A percentile compares a stretch with the other conserved stretches of the same genome.
Evolutionary conservation across 30 jellyfish, hydroid and myxozoan species (phyloP).

Genomic region (Chironex yamaguchii): DNA sequence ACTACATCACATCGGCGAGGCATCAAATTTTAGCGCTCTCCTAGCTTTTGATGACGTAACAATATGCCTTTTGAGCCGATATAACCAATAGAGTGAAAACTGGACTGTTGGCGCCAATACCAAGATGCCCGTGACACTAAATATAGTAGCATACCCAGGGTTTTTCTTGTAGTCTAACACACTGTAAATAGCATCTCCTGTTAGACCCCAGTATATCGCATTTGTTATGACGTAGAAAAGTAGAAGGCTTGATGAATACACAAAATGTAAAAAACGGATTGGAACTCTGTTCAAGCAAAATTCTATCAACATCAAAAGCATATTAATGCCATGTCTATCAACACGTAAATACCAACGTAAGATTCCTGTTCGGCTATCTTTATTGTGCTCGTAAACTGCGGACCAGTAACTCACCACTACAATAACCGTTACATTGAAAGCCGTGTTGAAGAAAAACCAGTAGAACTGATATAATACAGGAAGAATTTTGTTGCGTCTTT

Average conservation of each 20-base stretch:
- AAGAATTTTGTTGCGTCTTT: neutral
- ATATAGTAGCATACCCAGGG: conserved; percentile 62
- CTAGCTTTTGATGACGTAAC: neutral
- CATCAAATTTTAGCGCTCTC: neutral
- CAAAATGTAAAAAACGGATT: conserved; percentile 68
- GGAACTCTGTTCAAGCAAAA: conserved; percentile 68
- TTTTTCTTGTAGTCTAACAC: conserved; percentile 56
- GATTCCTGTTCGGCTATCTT: neutral
- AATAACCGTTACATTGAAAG: conserved; percentile 39
- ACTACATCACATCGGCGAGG: neutral
- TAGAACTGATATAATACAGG: neutral
- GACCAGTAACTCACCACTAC: conserved; percentile 76
- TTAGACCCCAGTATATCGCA: conserved; percentile 60
- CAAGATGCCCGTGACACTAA: conserved; percentile 35
- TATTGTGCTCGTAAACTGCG: conserved; percentile 20
- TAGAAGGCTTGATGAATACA: conserved; percentile 57
- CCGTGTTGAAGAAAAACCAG: conserved; percentile 77
- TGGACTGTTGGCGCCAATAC: conserved; percentile 42
- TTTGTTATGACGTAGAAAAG: conserved; percentile 48
- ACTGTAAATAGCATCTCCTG: conserved; percentile 50
- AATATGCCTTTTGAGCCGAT: neutral
- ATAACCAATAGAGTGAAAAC: conserved; percentile 12
- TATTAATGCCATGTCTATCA: conserved; percentile 86
- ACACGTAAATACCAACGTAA: conserved; percentile 11
- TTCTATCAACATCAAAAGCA: conserved; percentile 57